Evolutionary conservation across 2,113 vertebrate species (phyloP).

Genomic region (Girardinichthys multiradiatus): DNA sequence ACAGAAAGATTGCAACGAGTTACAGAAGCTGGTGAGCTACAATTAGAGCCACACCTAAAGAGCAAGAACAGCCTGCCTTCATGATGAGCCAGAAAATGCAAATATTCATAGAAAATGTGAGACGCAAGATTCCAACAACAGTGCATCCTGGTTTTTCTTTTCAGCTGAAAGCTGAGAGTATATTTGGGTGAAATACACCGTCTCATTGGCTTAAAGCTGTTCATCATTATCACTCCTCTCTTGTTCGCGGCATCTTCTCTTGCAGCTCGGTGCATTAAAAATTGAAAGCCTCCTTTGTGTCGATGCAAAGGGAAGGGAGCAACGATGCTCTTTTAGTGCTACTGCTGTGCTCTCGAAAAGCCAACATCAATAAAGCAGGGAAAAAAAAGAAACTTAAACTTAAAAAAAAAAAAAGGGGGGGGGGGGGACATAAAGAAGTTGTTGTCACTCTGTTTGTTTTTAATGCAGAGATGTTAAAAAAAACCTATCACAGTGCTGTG

Average conservation of each 20-base stretch:
- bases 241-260: slow-evolving; percentile 55
- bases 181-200: slow-evolving; percentile 51
- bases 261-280: slow-evolving; percentile 60
- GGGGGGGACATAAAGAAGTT: slow-evolving; percentile 58
- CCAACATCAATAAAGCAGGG: slow-evolving; percentile 50
- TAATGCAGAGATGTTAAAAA: slow-evolving; percentile 52
- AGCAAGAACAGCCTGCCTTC: background rate
- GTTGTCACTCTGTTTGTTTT: slow-evolving; percentile 69
- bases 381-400: background rate
- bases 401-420: too few relatives aligned
- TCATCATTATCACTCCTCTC: slow-evolving; percentile 53
- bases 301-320: slow-evolving; percentile 24
- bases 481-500: slow-evolving; percentile 36
- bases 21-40: background rate
- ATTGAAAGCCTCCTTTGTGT: slow-evolving; percentile 67
- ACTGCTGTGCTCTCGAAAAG: slow-evolving; percentile 63
- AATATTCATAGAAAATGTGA: background rate
- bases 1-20: background rate
- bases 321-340: slow-evolving; percentile 35
- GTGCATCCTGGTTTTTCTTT: slow-evolving; percentile 7
- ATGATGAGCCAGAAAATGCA: background rate
- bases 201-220: slow-evolving; percentile 53
- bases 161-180: slow-evolving; percentile 13
- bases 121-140: background rate
- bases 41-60: background rate